Evolutionary conservation across 2,888 invertebrate species (phyloP).

Genomic region (Eurois occulta): DNA sequence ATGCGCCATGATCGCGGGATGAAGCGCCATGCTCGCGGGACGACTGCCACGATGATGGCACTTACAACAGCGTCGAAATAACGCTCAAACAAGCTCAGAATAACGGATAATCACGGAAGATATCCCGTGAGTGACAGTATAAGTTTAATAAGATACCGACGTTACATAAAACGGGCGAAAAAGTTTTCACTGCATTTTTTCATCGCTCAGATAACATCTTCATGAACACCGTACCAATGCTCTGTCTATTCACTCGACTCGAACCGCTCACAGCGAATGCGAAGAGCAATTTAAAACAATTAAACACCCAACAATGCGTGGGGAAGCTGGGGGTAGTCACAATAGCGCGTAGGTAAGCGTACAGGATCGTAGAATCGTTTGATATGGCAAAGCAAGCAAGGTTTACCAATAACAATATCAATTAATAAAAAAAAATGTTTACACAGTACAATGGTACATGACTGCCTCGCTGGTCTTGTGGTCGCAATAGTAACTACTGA

Average conservation of each 20-base stretch:
- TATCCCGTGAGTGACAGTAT: no score
- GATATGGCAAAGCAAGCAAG: background rate
- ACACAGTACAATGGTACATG: no score
- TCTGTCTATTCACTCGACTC: background rate
- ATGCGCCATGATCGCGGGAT: no score
- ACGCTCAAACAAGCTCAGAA: no score
- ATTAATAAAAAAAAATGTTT: background rate
- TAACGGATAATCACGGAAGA: no score
- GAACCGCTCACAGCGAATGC: conserved; percentile 7
- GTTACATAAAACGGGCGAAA: background rate
- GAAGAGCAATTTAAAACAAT: conserved; percentile 59
- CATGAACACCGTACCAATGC: conserved; percentile 7
- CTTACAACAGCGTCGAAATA: no score
- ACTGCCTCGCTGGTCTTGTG: no score
- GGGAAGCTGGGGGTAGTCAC: conserved; percentile 37
- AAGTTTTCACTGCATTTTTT: background rate
- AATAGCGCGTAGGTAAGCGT: conserved; percentile 31
- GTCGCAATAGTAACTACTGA: no score
- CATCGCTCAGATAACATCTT: background rate
- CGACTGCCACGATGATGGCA: no score
- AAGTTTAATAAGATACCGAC: no score
- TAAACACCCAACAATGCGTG: conserved; percentile 51
- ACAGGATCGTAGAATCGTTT: background rate
- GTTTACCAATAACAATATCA: background rate
- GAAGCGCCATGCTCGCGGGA: no score